These are phyloP conservation scores for Ceratina calcarata DNA, from an alignment of 1,140 invertebrate species.

Conservation along the genomic window DNA sequence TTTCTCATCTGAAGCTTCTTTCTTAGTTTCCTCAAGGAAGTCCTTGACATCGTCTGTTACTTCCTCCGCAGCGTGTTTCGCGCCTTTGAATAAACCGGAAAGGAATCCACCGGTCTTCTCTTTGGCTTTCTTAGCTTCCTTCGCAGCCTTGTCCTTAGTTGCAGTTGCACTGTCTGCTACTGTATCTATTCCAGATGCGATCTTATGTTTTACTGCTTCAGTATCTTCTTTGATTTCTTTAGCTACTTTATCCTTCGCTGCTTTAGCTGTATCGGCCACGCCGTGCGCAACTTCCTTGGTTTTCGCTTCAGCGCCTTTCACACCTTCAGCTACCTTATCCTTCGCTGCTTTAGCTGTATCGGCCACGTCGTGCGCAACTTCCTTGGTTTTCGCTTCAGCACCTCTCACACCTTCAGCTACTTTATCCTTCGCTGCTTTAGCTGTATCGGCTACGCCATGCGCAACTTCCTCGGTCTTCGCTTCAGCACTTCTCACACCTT, in stretches of 20 bases:
- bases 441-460: conserved; percentile 49
- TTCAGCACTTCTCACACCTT: conserved; percentile 48
- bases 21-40: conserved; percentile 53
- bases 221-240: conserved; percentile 47
- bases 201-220: conserved; percentile 28
- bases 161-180: conserved; percentile 2
- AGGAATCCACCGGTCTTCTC: conserved; percentile 58
- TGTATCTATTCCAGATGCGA: conserved; percentile 9
- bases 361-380: too few relatives aligned
- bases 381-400: too few relatives aligned
- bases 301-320: conserved; percentile 16
- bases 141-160: conserved; percentile 50
- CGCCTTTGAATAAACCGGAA: conserved; percentile 60
- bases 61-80: conserved; percentile 60
- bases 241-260: conserved; percentile 19
- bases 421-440: too few relatives aligned
- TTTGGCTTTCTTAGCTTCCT: conserved; percentile 59
- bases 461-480: conserved; percentile 23
- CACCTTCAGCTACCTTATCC: too few relatives aligned
- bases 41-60: conserved; percentile 51
- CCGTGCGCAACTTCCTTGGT: conserved; percentile 22
- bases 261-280: conserved; percentile 44
- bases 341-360: too few relatives aligned
- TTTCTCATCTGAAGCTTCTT: conserved; percentile 61
- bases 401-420: too few relatives aligned